Conservation (phyloP, 2,797 vertebrate species). For the Lycodopsis pacificus region DNA sequence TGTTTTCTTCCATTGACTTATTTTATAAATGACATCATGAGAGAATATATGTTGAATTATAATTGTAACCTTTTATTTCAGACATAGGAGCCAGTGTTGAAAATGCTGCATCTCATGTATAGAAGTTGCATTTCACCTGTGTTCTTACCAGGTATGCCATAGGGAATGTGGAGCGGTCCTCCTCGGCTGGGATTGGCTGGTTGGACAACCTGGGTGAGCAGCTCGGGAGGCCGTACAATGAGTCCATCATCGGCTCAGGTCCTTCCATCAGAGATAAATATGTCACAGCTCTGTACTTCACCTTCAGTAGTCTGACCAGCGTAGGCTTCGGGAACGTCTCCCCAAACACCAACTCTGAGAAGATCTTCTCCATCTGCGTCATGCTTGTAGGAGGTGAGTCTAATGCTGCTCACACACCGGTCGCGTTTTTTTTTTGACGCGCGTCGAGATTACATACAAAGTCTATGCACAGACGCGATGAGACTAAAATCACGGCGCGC, state of each 20-base stretch:
- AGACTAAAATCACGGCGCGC: too few species aligned
- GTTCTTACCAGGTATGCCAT: slow-evolving; percentile 73
- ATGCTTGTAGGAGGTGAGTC: slow-evolving; percentile 94
- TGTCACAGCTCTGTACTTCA: slow-evolving; percentile 94
- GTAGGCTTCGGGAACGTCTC: slow-evolving; percentile 94
- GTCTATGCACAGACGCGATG: too few species aligned
- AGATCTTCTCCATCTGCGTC: slow-evolving; percentile 95
- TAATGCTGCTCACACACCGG: too few species aligned
- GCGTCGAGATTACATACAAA: too few species aligned
- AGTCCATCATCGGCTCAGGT: slow-evolving; percentile 77
- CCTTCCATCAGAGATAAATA: slow-evolving; percentile 94
- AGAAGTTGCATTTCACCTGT: background rate
- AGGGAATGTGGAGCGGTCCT: slow-evolving; percentile 87
- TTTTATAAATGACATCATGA: background rate
- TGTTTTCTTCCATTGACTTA: background rate
- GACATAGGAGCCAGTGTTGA: background rate
- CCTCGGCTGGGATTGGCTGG: slow-evolving; percentile 87
- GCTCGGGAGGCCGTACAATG: slow-evolving; percentile 90
- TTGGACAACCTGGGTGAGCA: slow-evolving; percentile 89
- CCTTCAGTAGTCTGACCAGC: slow-evolving; percentile 95
- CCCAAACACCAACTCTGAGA: slow-evolving; percentile 94
- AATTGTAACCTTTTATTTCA: background rate
- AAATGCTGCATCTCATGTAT: background rate
- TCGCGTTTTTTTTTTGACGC: too few species aligned
- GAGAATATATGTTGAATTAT: background rate